These are phyloP conservation scores for Danio kyathit DNA, from an alignment of 2,797 vertebrate species.

Conservation along the genomic window DNA sequence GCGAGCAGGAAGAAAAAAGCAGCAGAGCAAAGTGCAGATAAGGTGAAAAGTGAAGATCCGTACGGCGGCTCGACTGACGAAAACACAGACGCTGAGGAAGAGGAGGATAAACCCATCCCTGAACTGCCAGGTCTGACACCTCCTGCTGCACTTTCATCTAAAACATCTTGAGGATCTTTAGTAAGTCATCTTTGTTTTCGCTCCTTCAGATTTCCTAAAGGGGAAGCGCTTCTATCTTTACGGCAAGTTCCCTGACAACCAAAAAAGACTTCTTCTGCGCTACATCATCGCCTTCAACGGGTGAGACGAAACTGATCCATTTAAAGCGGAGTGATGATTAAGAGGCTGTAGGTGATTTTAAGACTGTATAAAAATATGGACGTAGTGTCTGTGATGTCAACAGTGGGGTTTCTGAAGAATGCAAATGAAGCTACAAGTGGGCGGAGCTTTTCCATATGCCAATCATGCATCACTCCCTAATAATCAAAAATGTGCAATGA, in stretches of 20 bases:
- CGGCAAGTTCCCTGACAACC: slow-evolving; percentile 86
- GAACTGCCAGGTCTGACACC: slow-evolving; percentile 83
- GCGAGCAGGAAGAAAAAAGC: slow-evolving; percentile 61
- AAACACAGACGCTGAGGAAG: slow-evolving; percentile 87
- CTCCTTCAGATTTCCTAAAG: slow-evolving; percentile 71
- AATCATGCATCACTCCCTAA: too few relatives aligned
- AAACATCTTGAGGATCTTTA: background rate
- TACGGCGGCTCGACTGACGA: slow-evolving; percentile 90
- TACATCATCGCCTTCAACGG: slow-evolving; percentile 91
- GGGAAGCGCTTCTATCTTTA: slow-evolving; percentile 91
- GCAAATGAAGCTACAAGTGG: too few relatives aligned
- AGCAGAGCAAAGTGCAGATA: background rate
- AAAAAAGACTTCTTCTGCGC: slow-evolving; percentile 83
- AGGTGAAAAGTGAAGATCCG: slow-evolving; percentile 76
- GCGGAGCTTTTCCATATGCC: too few relatives aligned
- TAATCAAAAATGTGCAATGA: too few relatives aligned
- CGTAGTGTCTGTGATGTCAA: too few relatives aligned
- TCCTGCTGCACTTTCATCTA: background rate
- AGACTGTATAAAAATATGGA: too few relatives aligned
- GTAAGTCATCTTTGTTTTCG: slow-evolving; percentile 7
- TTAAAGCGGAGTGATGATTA: background rate
- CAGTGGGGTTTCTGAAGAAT: too few relatives aligned
- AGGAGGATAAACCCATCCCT: slow-evolving; percentile 83
- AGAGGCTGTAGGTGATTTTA: slow-evolving; percentile 18
- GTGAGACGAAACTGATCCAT: slow-evolving; percentile 67